Percentiles rank a stretch among this genome's conserved stretches.
phyloP scores from a whole-genome alignment of 2,888 invertebrate species.

The Polietes domitor region DNA sequence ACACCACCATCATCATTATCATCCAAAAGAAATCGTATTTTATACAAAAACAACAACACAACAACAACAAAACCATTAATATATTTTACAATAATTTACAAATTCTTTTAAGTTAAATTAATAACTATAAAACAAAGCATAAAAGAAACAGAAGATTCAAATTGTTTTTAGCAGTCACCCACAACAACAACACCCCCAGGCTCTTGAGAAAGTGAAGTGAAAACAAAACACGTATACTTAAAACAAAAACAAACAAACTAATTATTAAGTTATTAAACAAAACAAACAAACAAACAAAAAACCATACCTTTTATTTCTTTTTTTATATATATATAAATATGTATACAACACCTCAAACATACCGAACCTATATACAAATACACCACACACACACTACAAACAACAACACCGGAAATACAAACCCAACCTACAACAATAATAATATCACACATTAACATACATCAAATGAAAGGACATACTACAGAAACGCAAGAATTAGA shows the following conservation, averaged over 20 bases:
- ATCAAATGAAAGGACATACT: constrained; percentile 34
- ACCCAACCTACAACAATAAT: constrained; percentile 6
- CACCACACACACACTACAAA: not conserved
- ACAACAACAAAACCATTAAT: constrained; percentile 30
- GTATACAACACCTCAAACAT: constrained; percentile 29
- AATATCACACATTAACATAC: constrained; percentile 30
- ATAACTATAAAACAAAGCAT: not conserved
- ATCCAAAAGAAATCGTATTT: constrained; percentile 11
- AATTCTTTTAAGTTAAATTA: constrained; percentile 52
- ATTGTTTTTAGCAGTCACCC: constrained; percentile 22
- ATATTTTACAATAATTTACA: constrained; percentile 52
- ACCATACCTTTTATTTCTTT: constrained; percentile 11
- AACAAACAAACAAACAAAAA: constrained; percentile 22
- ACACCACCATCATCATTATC: constrained; percentile 40
- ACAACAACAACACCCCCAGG: constrained; percentile 58
- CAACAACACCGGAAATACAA: constrained; percentile 28
- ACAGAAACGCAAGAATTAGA: not conserved
- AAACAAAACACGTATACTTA: constrained; percentile 36
- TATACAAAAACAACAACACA: constrained; percentile 36
- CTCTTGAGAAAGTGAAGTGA: constrained; percentile 49
- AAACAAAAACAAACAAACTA: constrained; percentile 51
- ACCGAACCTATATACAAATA: constrained; percentile 10
- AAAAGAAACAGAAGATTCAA: not conserved
- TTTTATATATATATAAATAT: constrained; percentile 57
- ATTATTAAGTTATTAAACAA: constrained; percentile 54